Evolutionary conservation across 1,140 invertebrate genomes (phyloP).

Genomic region (Caerostris darwini): DNA sequence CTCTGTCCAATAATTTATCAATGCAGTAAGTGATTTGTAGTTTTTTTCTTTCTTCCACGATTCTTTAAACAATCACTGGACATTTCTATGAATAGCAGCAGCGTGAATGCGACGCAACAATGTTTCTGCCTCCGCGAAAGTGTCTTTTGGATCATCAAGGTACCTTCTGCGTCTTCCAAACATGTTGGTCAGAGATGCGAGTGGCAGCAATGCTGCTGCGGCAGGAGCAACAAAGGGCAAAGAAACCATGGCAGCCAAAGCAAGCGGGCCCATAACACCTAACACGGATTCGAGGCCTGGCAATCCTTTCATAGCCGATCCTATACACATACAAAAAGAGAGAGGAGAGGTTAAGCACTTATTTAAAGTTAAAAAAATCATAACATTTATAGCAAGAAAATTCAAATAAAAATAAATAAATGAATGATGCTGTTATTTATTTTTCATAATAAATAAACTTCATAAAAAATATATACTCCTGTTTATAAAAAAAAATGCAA

Average conservation of each 20-base stretch:
- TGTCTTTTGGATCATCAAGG: constrained; percentile 15
- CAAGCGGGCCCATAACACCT: constrained; percentile 56
- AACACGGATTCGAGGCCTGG: constrained; percentile 49
- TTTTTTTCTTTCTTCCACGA: neutral
- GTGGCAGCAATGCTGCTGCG: constrained; percentile 57
- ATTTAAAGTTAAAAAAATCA: neutral
- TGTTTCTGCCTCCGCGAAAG: constrained; percentile 3
- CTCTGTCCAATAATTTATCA: no score
- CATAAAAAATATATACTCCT: no score
- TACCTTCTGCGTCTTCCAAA: constrained; percentile 61
- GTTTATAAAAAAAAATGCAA: no score
- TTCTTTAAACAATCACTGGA: neutral
- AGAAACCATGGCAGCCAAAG: constrained; percentile 69
- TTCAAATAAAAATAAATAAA: neutral
- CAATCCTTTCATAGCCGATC: neutral
- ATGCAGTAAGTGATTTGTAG: neutral
- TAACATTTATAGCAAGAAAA: neutral
- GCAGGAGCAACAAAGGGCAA: constrained; percentile 69
- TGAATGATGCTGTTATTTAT: no score
- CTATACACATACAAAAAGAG: neutral
- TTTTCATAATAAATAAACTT: neutral
- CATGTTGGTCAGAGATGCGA: constrained; percentile 54
- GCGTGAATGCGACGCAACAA: constrained; percentile 59
- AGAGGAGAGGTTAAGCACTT: neutral
- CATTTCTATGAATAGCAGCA: constrained; percentile 40